phyloP scores from a whole-genome alignment of 37 sponge, comb jelly and placozoan species.

The Agelas oroides region DNA sequence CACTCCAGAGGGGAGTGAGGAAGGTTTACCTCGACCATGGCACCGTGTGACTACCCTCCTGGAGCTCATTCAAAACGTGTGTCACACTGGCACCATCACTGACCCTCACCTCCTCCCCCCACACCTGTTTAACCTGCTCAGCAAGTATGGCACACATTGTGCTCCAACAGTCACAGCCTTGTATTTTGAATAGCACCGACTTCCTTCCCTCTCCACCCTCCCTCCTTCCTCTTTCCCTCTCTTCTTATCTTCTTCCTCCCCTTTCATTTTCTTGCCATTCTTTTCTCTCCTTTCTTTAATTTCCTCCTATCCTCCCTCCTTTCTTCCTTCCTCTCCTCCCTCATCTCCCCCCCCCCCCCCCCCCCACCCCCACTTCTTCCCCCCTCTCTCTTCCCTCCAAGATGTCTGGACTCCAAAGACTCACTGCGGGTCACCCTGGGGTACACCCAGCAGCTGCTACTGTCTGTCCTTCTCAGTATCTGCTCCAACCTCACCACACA shows the following conservation, averaged over 20 bases:
- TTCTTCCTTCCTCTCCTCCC: background rate
- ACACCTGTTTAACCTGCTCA: constrained; percentile 58
- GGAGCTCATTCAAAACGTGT: constrained; percentile 56
- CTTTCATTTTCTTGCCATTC: background rate
- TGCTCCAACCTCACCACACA: constrained; percentile 28
- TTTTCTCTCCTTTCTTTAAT: background rate
- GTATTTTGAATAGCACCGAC: no score
- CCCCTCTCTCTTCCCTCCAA: background rate
- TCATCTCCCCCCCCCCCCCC: background rate
- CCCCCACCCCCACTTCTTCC: background rate
- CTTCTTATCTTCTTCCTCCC: background rate
- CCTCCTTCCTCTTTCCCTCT: no score
- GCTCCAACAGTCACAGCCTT: no score
- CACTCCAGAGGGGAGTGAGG: background rate
- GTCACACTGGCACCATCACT: background rate
- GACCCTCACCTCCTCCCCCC: constrained; percentile 58
- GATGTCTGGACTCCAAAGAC: constrained; percentile 56
- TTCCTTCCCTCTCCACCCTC: no score
- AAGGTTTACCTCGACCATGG: constrained; percentile 44
- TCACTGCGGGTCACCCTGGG: constrained; percentile 22
- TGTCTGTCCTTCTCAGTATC: constrained; percentile 40
- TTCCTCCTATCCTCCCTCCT: no score
- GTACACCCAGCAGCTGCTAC: constrained; percentile 74
- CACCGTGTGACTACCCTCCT: constrained; percentile 55
- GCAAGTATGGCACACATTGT: constrained; percentile 10